Evolutionary conservation across 2,113 vertebrate species (phyloP), one percentile per base, ranked within the genome.

Genomic region (Anoura caudifer): DNA sequence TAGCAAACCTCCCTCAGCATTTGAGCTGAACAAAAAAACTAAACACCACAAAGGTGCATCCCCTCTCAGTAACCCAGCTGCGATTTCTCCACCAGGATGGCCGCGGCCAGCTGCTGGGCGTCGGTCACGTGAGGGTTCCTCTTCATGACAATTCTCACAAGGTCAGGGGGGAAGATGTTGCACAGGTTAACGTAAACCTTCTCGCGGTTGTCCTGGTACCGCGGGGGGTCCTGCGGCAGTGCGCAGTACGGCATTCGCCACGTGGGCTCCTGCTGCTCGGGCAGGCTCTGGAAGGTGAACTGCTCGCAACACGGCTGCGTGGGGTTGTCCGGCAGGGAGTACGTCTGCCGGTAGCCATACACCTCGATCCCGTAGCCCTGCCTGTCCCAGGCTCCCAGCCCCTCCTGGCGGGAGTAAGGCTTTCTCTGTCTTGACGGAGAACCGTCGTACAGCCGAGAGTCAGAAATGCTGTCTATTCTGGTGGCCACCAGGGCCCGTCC

Each of bases 101-200:
- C 99, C 0, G 99, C 99, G 0, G 99, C 99, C 1, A 99, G 99
- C 98, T 99, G 99, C 98, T 99, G 99, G 96, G 99, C 99, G 16
- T 99, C 99, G 0, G 98, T 99, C 97, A 99, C n/a, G 80, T 99
- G 99, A 85, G 99, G 99, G 97, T 99, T 99, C 94, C 99, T 98
- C 76, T 99, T 99, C 99, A 99, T 99, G 80, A 99, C 99, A 1
- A 99, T 98, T 92, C 99, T 98, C 98, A 99, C 99, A 6, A 99
- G 99, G 79, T 99, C 99, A 0, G 99, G 97, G 9, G 99, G 99
- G 92, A 99, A 99, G 98, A 99, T 99, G 99, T 99, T 99, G 97
- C 99, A 99, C 97, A 99, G 97, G 97, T 99, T 99, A 87, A 99
- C 52, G 70, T 99, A 99, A 85, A 99, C 98, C 96, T 99, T 99